Base-by-base conservation (phyloP, 2,113 vertebrate species). In the Phyllopteryx taeniolatus region DNA sequence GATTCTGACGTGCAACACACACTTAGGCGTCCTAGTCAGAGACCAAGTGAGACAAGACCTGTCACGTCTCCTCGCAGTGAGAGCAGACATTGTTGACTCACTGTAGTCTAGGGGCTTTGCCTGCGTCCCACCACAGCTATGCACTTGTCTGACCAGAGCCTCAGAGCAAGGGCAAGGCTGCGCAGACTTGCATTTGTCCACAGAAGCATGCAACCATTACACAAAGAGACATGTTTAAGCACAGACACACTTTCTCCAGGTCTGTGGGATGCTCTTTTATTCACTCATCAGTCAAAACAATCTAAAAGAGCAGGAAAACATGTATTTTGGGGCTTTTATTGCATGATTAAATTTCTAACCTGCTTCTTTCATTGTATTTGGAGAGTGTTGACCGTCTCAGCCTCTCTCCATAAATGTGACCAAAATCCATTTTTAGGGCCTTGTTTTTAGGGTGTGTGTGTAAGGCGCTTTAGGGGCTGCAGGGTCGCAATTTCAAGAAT, bases 61-160 rank as follows among this genome's bases (percentile, higher is more conserved):
- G 86, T 90, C 85, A 85, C 68, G 89, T 91, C 88, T 90, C 80
- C 76, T 71, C 62, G 79, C 74, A 54, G 76, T 84, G 84, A 82
- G 82, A 85, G 84, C 84, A 92, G 91, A 92, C 91, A 62, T 76
- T 89, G 87, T 91, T 92, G 91, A 94, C 88, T 91, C 90, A 91
- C 84, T 86, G 81, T 75, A 78, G 89, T 89, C 88, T 80, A 68
- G 77, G 83, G 79, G 82, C 75, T 82, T 69, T 77, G 85, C 86
- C 84, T 80, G 82, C 54, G 74, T 83, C 82, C 86, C 77, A 87
- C 91, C 92, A 90, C 93, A 94, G 88, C 81, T 92, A 94, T 93
- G 91, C 84, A 76, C 84, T 66, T 57, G 88, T 91, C 92, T 93
- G 88, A 90, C 92, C 90, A 86, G 81, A 86, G 83, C 86, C 86